Base-by-base conservation (phyloP, 2,888 invertebrate species). In the Phrixothrix hirtus region DNA sequence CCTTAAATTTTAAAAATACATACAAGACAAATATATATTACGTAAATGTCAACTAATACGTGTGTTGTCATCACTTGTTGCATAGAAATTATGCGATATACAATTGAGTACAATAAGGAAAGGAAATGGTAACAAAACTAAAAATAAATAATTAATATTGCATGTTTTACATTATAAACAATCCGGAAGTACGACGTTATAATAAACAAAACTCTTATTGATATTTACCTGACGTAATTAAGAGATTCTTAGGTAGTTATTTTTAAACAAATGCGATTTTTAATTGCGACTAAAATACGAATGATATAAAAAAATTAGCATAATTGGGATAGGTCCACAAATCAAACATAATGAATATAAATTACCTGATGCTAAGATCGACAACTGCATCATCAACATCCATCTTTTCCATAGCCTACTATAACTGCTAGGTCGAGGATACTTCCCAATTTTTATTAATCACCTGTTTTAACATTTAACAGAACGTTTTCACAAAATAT, bases 331-430 rank as follows among this genome's bases (percentile, higher is more conserved):
- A 3, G 5, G 5, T n/a, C 2, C 2, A 29, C 15, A 12, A 34
- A 5, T 2, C n/a, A 2, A 34, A 34, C 4, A 15, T 10, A 32
- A 12, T 2, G 2, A 32, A 12, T 12, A 36, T 36, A 49, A 67
- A 76, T 81, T 79, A 89, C 89, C 88, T 85, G 72, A 92, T 83
- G 78, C 92, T 92, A 68, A 93, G 83, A 82, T 93, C 92, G 68
- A 93, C 92, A 63, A 92, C 92, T 71, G 86, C 84, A 75, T 92
- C 91, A 79, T 92, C 91, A 74, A 90, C 85, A 77, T 92, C 92
- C 92, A 92, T 92, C 80, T 84, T 86, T 73, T 82, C 82, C 82
- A 78, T 78, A 61, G 59, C 60, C 57, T 21, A 21, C 21, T 21
- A 21, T 3, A 21, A 21, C 26, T 56, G 47, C 43, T 49, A 41